Evolutionary conservation across 2,888 invertebrate species (phyloP).

Genomic region (Noctua pronuba): DNA sequence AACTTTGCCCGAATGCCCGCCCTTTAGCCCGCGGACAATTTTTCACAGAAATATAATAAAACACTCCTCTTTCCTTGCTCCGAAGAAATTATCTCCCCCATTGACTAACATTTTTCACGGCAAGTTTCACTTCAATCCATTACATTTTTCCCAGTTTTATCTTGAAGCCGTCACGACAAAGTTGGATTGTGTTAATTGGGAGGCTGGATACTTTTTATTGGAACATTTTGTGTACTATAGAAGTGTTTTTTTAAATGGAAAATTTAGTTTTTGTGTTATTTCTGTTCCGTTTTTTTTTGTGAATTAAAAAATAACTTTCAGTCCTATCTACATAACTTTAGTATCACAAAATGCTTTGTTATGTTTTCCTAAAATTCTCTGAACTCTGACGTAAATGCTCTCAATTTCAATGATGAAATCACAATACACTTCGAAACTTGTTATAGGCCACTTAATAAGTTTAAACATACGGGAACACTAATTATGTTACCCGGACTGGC

Average conservation of each 20-base stretch:
- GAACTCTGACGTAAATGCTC: conserved; percentile 26
- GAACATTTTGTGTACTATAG: conserved; percentile 75
- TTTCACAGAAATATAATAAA: conserved; percentile 86
- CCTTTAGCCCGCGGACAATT: conserved; percentile 77
- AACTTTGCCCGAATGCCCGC: conserved; percentile 76
- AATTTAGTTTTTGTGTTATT: conserved; percentile 58
- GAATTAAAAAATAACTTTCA: conserved; percentile 19
- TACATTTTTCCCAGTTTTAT: conserved; percentile 86
- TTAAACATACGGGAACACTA: conserved; percentile 64
- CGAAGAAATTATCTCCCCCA: conserved; percentile 88
- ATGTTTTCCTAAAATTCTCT: conserved; percentile 12
- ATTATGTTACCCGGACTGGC: conserved; percentile 67
- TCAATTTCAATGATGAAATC: conserved; percentile 53
- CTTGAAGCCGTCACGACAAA: conserved; percentile 81
- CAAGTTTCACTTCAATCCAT: conserved; percentile 89
- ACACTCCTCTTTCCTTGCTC: conserved; percentile 80
- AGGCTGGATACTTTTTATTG: conserved; percentile 80
- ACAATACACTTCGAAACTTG: conserved; percentile 60
- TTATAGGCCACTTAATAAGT: conserved; percentile 66
- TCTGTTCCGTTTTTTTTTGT: conserved; percentile 27
- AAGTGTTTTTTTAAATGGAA: conserved; percentile 72
- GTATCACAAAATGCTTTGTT: conserved; percentile 24
- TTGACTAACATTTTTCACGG: conserved; percentile 88
- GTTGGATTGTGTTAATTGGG: conserved; percentile 87
- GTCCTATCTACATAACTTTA: conserved; percentile 26